These are phyloP conservation scores for Lithobius niger DNA, from an alignment of 1,140 invertebrate genomes.

Conservation along the genomic window DNA sequence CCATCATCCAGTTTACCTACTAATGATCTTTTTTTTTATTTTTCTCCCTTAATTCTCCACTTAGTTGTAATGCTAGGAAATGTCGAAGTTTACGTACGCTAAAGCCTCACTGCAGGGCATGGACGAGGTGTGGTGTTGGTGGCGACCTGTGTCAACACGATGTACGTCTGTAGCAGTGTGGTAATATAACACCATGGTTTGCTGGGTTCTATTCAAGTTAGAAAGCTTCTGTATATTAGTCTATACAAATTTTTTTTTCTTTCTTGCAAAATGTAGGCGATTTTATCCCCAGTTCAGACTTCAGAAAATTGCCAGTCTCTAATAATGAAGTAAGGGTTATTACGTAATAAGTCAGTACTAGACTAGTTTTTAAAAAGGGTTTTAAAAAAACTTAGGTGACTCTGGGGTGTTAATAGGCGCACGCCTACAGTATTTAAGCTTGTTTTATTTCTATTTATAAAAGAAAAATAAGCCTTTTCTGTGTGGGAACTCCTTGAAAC, in stretches of 20 bases:
- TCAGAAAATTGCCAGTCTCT: not conserved
- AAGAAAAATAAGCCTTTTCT: too few relatives aligned
- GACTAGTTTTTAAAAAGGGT: too few relatives aligned
- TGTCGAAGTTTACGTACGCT: constrained; percentile 1
- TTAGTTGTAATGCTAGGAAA: constrained; percentile 6
- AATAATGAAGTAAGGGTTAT: too few relatives aligned
- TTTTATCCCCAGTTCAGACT: not conserved
- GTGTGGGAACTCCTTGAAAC: too few relatives aligned
- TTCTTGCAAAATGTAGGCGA: not conserved
- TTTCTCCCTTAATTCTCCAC: constrained; percentile 9
- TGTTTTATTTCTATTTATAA: too few relatives aligned
- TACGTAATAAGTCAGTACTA: too few relatives aligned
- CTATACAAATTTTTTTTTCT: too few relatives aligned
- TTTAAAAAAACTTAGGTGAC: too few relatives aligned
- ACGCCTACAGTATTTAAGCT: too few relatives aligned
- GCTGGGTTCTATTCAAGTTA: constrained; percentile 2
- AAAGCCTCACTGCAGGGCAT: constrained; percentile 7
- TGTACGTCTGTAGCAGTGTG: constrained; percentile 8
- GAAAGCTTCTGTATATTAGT: constrained; percentile 2
- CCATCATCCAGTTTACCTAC: not conserved
- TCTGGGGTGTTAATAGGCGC: too few relatives aligned
- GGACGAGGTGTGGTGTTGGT: not conserved
- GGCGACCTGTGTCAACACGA: constrained; percentile 1
- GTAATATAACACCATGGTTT: constrained; percentile 11
- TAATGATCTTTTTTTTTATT: constrained; percentile 9